Evolutionary conservation across 2,113 vertebrate genomes (phyloP).

Genomic region (Pluvialis apricaria): DNA sequence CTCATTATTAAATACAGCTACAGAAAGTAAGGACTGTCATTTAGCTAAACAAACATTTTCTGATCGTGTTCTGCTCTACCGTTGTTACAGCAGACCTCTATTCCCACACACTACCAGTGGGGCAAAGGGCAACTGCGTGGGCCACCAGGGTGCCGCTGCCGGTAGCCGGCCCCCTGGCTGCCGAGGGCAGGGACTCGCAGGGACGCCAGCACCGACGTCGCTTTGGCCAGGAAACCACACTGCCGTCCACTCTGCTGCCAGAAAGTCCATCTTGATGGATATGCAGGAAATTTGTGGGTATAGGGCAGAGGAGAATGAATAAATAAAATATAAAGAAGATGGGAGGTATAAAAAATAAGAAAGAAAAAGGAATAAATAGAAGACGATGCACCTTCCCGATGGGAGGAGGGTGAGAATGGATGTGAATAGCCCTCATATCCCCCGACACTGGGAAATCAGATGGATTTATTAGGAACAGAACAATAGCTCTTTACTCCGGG

Average conservation of each 20-base stretch:
- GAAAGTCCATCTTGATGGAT: background rate
- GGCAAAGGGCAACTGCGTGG: background rate
- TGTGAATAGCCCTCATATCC: rapidly evolving
- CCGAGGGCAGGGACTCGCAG: background rate
- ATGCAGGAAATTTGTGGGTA: background rate
- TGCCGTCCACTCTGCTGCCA: background rate
- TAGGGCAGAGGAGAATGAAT: background rate
- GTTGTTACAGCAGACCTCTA: background rate
- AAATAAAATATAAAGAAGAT: background rate
- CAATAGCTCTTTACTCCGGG: background rate
- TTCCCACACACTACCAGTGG: rapidly evolving
- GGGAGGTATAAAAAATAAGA: background rate
- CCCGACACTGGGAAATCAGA: background rate
- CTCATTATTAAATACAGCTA: background rate
- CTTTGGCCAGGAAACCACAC: background rate
- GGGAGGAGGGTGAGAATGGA: background rate
- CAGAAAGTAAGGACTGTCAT: background rate
- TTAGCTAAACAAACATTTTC: background rate
- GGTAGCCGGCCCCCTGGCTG: background rate
- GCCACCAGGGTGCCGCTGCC: background rate
- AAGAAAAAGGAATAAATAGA: background rate
- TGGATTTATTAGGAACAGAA: background rate
- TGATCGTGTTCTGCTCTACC: background rate
- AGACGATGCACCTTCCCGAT: background rate
- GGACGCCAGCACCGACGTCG: rapidly evolving